Percentiles rank a stretch among this genome's conserved stretches.
Evolutionary conservation across 2,888 invertebrate genomes (phyloP).

Genomic region (Rotaria sp.): DNA sequence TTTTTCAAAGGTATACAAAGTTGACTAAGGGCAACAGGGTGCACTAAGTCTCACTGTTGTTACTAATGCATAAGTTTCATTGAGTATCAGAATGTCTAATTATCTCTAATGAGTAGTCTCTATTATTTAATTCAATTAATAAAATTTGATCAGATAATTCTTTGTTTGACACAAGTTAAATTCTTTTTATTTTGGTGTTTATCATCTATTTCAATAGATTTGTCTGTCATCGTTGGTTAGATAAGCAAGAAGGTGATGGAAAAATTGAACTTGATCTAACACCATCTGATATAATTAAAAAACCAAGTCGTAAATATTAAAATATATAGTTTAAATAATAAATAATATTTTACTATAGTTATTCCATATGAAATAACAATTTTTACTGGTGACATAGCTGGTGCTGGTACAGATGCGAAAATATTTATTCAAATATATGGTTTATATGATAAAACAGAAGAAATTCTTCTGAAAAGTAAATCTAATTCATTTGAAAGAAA

Average conservation of each 20-base stretch:
- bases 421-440: conserved; percentile 55
- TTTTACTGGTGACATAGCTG: conserved; percentile 49
- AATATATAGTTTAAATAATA: conserved; percentile 39
- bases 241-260: conserved; percentile 50
- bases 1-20: no score
- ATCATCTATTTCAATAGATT: conserved; percentile 43
- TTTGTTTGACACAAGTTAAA: no score
- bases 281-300: conserved; percentile 46
- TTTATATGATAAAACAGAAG: conserved; percentile 51
- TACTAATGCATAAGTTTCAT: no score
- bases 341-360: conserved; percentile 44
- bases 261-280: conserved; percentile 51
- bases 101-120: background rate
- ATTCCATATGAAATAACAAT: conserved; percentile 54
- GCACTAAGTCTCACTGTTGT: no score
- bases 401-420: conserved; percentile 54
- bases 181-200: no score
- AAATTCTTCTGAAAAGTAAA: conserved; percentile 48
- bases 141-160: no score
- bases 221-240: conserved; percentile 54
- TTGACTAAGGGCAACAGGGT: no score
- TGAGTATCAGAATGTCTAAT: no score
- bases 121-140: no score
- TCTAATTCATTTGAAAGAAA: conserved; percentile 54
- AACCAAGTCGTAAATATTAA: conserved; percentile 37